Conservation (phyloP, 2,113 vertebrate species). For the Chloropsis cyanopogon region DNA sequence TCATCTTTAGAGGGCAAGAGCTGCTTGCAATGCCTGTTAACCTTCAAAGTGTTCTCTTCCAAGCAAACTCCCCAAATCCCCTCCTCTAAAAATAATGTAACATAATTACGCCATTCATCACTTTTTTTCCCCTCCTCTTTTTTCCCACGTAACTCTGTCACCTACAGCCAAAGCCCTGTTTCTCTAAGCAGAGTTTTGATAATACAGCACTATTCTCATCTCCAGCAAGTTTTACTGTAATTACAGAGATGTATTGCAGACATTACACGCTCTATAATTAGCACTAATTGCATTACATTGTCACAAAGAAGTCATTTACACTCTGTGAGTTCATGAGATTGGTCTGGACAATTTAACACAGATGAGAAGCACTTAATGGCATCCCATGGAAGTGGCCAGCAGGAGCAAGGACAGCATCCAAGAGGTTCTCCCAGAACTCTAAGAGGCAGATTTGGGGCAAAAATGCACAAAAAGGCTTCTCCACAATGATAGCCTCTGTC, state of each 20-base stretch:
- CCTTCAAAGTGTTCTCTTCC: neutral
- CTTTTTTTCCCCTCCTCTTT: neutral
- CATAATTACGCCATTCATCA: conserved; percentile 22
- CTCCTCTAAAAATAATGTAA: conserved; percentile 10
- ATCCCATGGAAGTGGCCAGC: neutral
- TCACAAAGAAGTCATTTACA: conserved; percentile 64
- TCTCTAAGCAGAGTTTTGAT: conserved; percentile 33
- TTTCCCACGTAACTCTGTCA: neutral
- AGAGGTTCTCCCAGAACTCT: neutral
- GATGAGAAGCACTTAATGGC: neutral
- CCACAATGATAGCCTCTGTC: neutral
- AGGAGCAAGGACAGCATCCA: neutral
- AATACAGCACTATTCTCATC: conserved; percentile 26
- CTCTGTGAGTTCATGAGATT: conserved; percentile 42
- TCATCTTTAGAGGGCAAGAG: neutral
- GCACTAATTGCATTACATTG: conserved; percentile 61
- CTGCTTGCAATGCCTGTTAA: neutral
- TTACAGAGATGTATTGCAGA: conserved; percentile 57
- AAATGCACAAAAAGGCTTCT: neutral
- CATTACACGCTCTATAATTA: conserved; percentile 52
- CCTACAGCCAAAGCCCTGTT: neutral
- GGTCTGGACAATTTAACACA: conserved; percentile 45
- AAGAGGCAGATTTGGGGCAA: neutral
- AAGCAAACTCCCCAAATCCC: neutral
- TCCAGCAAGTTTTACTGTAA: conserved; percentile 51